These are phyloP conservation scores for Lepidurus packardi DNA, from an alignment of 1,140 invertebrate species.

Conservation along the genomic window DNA sequence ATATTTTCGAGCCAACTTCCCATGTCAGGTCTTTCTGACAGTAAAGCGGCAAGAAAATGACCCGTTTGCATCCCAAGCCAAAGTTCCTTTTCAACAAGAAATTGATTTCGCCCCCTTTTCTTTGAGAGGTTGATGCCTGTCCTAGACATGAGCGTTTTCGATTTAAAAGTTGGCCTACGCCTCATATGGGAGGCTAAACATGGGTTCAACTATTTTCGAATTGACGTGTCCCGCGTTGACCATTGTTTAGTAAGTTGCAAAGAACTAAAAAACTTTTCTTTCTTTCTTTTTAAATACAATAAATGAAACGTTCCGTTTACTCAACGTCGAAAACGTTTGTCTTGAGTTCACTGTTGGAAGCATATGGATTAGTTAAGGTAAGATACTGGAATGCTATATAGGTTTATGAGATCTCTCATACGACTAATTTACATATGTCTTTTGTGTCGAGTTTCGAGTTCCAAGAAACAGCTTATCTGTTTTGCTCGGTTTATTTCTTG, in stretches of 20 bases:
- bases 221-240: background rate
- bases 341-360: too few relatives aligned
- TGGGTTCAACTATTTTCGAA: background rate
- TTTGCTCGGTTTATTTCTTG: background rate
- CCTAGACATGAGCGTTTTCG: conserved; percentile 4
- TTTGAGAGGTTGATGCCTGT: background rate
- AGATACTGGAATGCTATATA: too few relatives aligned
- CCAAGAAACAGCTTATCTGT: too few relatives aligned
- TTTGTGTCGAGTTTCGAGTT: background rate
- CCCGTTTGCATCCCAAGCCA: conserved; percentile 14
- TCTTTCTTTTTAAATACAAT: background rate
- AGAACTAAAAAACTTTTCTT: background rate
- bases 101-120: conserved; percentile 18
- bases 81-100: conserved; percentile 7
- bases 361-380: too few relatives aligned
- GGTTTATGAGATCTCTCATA: background rate
- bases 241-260: background rate
- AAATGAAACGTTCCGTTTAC: too few relatives aligned
- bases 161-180: background rate
- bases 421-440: background rate
- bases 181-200: background rate
- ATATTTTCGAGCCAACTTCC: conserved; percentile 16
- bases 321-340: too few relatives aligned
- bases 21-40: conserved; percentile 18
- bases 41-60: background rate